Evolutionary conservation across 2,888 invertebrate genomes (phyloP), one percentile per base, ranked within the genome.

Genomic region (Ochropleura plecta): DNA sequence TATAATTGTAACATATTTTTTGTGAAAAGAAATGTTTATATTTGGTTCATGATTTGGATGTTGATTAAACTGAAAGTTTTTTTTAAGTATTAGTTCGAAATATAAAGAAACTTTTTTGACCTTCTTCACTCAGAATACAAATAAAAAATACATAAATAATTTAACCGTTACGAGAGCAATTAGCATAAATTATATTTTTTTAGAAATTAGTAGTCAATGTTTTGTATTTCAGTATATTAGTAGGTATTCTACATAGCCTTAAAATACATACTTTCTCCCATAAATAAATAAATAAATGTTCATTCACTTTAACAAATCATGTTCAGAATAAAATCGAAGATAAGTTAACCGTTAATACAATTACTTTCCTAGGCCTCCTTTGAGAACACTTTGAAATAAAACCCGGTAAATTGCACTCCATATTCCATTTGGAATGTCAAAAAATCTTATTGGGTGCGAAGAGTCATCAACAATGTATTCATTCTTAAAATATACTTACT

Each of bases 401-500:
- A 64, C 67, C 12, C 57, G 63, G 49, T 65, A 57, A 62, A 69
- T 57, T 18, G 49, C 42, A 6, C 62, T 20, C 48, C 44, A 71
- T 74, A 76, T 59, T 73, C 62, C 48, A 74, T 82, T 85, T 82
- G 46, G 79, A 86, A 83, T 87, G 82, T 81, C 71, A 70, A 71
- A 74, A 82, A 85, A 86, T 84, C 75, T 80, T 78, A 79, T 84
- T 74, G 76, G 67, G 82, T 79, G 66, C 84, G 73, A 78, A 30
- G 30, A 30, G 74, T 87, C 86, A 86, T 88, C 84, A 87, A 86
- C 83, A 87, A 30, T 30, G 30, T 30, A 30, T 30, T 30, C 30
- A 30, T 30, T 30, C 30, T 30, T n/a, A n/a, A n/a, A n/a, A n/a
- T n/a, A n/a, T n/a, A n/a, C n/a, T n/a, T n/a, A n/a, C n/a, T n/a